Evolutionary conservation across 2,113 vertebrate genomes (phyloP).

Genomic region (Centropristis striata): DNA sequence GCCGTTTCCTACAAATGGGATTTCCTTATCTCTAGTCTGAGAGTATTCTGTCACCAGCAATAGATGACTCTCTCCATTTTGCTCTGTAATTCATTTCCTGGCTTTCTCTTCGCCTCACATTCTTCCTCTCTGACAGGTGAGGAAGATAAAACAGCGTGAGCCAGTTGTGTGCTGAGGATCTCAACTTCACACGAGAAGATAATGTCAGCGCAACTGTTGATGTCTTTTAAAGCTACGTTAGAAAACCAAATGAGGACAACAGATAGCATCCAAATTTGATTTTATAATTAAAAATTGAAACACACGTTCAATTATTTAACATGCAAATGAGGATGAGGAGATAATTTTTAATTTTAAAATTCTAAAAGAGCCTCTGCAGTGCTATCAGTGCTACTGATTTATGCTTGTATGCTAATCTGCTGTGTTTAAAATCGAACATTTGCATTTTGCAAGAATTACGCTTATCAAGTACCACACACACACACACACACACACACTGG

Average conservation of each 20-base stretch:
- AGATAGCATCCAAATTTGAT: slow-evolving; percentile 33
- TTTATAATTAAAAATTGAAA: slow-evolving; percentile 50
- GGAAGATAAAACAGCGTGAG: slow-evolving; percentile 44
- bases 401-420: slow-evolving; percentile 48
- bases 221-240: background rate
- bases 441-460: slow-evolving; percentile 30
- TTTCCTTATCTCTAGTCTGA: slow-evolving; percentile 76
- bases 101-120: slow-evolving; percentile 36
- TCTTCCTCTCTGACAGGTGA: slow-evolving; percentile 49
- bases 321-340: slow-evolving; percentile 38
- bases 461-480: background rate
- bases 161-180: slow-evolving; percentile 27
- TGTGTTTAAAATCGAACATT: slow-evolving; percentile 43
- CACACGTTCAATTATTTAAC: slow-evolving; percentile 46
- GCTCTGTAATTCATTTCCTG: slow-evolving; percentile 67
- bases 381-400: slow-evolving; percentile 27
- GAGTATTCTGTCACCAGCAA: slow-evolving; percentile 68
- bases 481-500: background rate
- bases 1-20: slow-evolving; percentile 73
- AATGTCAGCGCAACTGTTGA: slow-evolving; percentile 1
- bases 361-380: slow-evolving; percentile 13
- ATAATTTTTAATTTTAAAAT: slow-evolving; percentile 24
- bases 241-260: slow-evolving; percentile 13
- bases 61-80: slow-evolving; percentile 62
- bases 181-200: slow-evolving; percentile 1